These are phyloP conservation scores for Morelia viridis DNA, from an alignment of 2,797 vertebrate species.

Conservation along the genomic window DNA sequence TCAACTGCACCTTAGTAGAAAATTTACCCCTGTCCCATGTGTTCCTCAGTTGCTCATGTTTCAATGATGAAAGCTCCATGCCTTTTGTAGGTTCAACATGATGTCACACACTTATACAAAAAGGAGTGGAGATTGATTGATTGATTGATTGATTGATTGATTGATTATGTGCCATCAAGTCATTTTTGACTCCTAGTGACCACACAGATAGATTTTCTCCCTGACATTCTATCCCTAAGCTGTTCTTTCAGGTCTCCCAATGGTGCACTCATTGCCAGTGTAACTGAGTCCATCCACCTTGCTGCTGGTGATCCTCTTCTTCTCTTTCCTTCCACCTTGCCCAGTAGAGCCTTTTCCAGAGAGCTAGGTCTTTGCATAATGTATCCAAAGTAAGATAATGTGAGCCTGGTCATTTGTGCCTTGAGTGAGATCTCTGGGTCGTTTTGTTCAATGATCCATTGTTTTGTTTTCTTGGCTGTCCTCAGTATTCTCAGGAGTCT, in stretches of 20 bases:
- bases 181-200: not conserved
- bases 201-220: not conserved
- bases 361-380: not conserved
- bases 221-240: not conserved
- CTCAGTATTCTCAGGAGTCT: not conserved
- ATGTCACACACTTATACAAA: not conserved
- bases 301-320: not conserved
- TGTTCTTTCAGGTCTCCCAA: not conserved
- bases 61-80: not conserved
- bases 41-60: not conserved
- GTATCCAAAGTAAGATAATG: not conserved
- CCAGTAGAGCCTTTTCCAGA: not conserved
- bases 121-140: not conserved
- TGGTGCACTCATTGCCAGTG: not conserved
- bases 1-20: not conserved
- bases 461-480: not conserved
- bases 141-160: not conserved
- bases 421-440: not conserved
- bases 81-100: not conserved
- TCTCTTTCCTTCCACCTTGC: not conserved
- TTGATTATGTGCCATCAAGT: not conserved
- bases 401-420: not conserved
- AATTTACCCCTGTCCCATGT: not conserved
- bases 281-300: not conserved
- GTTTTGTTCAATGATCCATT: not conserved